Conservation (phyloP, 2,113 vertebrate species). For the Orycteropus afer region DNA sequence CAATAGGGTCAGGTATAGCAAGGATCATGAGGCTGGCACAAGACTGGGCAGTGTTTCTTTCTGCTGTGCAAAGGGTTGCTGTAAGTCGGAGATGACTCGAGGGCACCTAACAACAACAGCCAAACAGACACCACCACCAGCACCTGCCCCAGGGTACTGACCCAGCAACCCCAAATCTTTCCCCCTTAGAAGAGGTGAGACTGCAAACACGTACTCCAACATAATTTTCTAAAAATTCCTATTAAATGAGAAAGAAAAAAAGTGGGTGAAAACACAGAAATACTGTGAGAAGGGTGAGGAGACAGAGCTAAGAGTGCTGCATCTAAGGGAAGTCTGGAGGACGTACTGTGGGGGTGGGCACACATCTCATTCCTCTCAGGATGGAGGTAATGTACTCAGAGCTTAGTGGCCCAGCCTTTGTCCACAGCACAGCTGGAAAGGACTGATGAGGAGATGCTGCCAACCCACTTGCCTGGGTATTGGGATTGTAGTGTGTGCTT, state of each 20-base stretch:
- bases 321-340: too few relatives aligned
- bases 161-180: background rate
- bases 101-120: too few relatives aligned
- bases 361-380: too few relatives aligned
- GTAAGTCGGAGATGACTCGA: too few relatives aligned
- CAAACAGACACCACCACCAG: too few relatives aligned
- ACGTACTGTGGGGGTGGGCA: background rate
- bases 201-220: background rate
- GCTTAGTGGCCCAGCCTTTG: background rate
- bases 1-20: too few relatives aligned
- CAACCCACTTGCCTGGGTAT: background rate
- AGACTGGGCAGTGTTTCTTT: too few relatives aligned
- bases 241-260: background rate
- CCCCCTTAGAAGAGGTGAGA: background rate
- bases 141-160: background rate
- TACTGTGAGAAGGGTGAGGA: background rate
- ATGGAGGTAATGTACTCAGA: background rate
- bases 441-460: background rate
- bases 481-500: background rate
- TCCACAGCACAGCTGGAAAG: background rate
- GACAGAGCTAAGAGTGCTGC: accelerated
- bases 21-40: too few relatives aligned
- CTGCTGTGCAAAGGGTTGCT: too few relatives aligned
- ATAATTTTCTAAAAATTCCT: background rate
- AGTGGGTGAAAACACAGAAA: background rate